Evolutionary conservation across 2,797 vertebrate species (phyloP).

Genomic region (Semaprochilodus insignis): DNA sequence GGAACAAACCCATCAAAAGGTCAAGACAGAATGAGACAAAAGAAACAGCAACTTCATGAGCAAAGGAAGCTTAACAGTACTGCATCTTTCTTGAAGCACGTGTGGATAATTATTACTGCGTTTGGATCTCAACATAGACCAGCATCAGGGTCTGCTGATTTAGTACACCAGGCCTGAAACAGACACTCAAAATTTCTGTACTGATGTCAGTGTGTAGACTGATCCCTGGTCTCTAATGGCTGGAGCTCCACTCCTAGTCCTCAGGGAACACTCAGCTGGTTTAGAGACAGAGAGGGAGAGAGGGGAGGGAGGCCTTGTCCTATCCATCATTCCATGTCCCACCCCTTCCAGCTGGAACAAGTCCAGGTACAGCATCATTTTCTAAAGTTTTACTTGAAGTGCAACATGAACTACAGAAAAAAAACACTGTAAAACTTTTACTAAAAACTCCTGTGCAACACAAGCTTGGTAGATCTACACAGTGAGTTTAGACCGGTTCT

Average conservation of each 20-base stretch:
- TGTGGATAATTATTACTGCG: background rate
- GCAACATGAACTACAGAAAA: background rate
- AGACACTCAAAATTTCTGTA: slow-evolving; percentile 26
- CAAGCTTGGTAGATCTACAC: background rate
- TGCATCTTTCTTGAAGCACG: background rate
- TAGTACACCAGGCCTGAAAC: slow-evolving; percentile 14
- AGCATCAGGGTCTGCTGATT: slow-evolving; percentile 18
- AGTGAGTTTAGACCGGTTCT: background rate
- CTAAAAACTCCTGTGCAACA: no score
- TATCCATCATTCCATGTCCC: slow-evolving; percentile 34
- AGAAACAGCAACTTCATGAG: background rate
- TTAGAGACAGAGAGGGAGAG: slow-evolving; percentile 32
- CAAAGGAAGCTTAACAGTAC: no score
- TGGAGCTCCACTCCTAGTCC: slow-evolving; percentile 39
- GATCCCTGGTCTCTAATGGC: slow-evolving; percentile 11
- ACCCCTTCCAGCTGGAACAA: slow-evolving; percentile 44
- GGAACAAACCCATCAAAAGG: background rate
- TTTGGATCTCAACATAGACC: background rate
- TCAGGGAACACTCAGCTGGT: slow-evolving; percentile 46
- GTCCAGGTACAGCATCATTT: slow-evolving; percentile 29
- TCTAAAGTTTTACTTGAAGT: background rate
- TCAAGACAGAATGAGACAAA: background rate
- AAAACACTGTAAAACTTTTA: no score
- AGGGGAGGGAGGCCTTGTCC: slow-evolving; percentile 17
- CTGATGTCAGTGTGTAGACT: slow-evolving; percentile 12